These are phyloP conservation scores for Rhabdomys dilectus DNA, from an alignment of 2,113 vertebrate species.

Conservation along the genomic window DNA sequence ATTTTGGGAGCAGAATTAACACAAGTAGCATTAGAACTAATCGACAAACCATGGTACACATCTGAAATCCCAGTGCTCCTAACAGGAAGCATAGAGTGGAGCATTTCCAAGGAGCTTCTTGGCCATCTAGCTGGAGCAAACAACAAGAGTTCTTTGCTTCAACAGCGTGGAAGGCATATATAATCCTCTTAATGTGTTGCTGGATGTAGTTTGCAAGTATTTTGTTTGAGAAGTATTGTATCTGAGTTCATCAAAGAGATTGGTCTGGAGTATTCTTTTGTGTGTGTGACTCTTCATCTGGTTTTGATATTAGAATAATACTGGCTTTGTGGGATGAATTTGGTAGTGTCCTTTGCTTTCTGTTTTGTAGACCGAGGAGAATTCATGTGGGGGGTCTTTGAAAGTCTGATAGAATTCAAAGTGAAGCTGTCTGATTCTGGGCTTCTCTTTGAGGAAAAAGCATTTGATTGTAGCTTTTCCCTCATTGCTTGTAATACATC, in stretches of 20 bases:
- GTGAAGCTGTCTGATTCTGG: background rate
- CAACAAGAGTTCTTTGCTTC: background rate
- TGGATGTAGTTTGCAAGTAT: background rate
- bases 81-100: background rate
- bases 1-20: too few species aligned
- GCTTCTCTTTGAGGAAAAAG: background rate
- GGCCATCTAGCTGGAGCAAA: background rate
- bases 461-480: background rate
- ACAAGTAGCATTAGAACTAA: too few species aligned
- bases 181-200: background rate
- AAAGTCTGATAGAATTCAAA: background rate
- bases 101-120: conserved; percentile 5
- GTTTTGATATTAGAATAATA: background rate
- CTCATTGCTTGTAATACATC: background rate
- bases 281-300: background rate
- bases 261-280: background rate
- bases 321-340: background rate
- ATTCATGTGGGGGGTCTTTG: background rate
- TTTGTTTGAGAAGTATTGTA: background rate
- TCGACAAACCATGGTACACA: too few species aligned
- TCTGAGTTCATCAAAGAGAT: background rate
- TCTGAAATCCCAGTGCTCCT: background rate
- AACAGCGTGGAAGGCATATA: background rate
- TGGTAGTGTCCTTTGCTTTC: background rate
- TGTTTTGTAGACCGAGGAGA: background rate